Percentiles rank a stretch among this genome's conserved stretches.
Evolutionary conservation across 1,140 invertebrate genomes (phyloP).

Genomic region (Agraylea sexmaculata): DNA sequence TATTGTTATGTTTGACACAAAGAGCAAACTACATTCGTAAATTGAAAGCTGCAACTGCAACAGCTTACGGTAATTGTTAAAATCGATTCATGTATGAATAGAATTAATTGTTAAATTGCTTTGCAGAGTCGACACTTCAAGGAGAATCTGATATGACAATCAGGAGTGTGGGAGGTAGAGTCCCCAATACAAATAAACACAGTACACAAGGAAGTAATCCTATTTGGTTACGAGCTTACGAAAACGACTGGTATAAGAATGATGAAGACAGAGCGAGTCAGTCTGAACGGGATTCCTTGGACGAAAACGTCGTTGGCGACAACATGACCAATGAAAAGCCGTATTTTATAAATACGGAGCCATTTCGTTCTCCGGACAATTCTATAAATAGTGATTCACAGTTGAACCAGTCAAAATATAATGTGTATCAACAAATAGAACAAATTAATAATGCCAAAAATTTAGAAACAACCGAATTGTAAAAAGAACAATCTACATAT

Average conservation of each 20-base stretch:
- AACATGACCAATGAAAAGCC: constrained; percentile 45
- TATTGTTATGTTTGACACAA: constrained; percentile 72
- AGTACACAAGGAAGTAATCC: constrained; percentile 89
- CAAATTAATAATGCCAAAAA: constrained; percentile 58
- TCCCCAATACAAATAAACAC: constrained; percentile 91
- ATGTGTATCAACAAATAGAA: constrained; percentile 49
- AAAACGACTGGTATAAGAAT: constrained; percentile 89
- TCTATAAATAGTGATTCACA: constrained; percentile 32
- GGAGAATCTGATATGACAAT: constrained; percentile 64
- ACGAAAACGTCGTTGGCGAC: constrained; percentile 70
- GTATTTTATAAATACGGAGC: constrained; percentile 39
- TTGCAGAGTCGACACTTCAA: constrained; percentile 31
- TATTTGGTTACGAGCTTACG: constrained; percentile 88
- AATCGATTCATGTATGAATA: neutral
- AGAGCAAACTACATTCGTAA: constrained; percentile 70
- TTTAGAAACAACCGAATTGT: constrained; percentile 76
- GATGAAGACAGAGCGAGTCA: constrained; percentile 56
- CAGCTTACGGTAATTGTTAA: constrained; percentile 66
- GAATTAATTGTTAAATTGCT: constrained; percentile 16
- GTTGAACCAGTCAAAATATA: constrained; percentile 50
- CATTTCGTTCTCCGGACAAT: constrained; percentile 39
- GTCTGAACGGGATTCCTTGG: constrained; percentile 74
- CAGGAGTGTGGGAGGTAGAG: constrained; percentile 53
- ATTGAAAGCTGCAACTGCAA: constrained; percentile 87
- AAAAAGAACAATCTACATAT: too few species aligned